Base-by-base conservation (phyloP, 35 echinoderm and acorn worm species). In the Chiridota heheva region DNA sequence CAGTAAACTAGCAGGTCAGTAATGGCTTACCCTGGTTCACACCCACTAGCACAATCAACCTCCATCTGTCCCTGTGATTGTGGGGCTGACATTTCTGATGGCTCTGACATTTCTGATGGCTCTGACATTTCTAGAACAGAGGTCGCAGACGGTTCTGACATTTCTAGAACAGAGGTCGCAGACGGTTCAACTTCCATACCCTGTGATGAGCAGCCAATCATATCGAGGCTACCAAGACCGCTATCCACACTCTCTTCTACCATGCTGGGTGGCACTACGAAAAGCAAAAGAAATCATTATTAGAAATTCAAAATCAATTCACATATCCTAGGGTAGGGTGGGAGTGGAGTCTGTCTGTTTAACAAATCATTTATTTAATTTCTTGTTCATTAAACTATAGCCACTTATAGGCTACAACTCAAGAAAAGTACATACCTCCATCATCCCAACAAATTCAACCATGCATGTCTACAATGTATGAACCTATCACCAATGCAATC, bases 211-310 rank as follows among this genome's bases (percentile, higher is more conserved):
- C n/a, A n/a, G 25, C 25, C 49, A 57, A 60, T 58, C 16, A 35
- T 22, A 15, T 78, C 75, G 25, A 78, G 33, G 35, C 75, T 78
- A 0, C 75, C 75, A 38, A 78, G 34, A 78, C 75, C 75, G n/a
- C 75, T 78, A 57, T 78, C 75, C 47, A 78, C 4, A 42, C 75
- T 78, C 28, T 78, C 75, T 26, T 37, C 63, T 15, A 37, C 6
- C 16, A 33, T 37, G 32, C 40, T 37, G 13, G 22, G 10, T 20
- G 47, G 3, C n/a, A 40, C 34, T 22, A 32, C 26, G 24, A 35
- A 5, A 2, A 28, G 2, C 17, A 3, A 67, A 5, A 35, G 63
- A 67, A 35, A 28, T 2, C 17, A 29, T 32, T 22, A 2, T 26
- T 7, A 26, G 13, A 30, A 13, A 63, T 13, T 30, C 13, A 7